Base-by-base conservation (phyloP, 92 coral and sea anemone species). In the Parazoanthus swiftii region DNA sequence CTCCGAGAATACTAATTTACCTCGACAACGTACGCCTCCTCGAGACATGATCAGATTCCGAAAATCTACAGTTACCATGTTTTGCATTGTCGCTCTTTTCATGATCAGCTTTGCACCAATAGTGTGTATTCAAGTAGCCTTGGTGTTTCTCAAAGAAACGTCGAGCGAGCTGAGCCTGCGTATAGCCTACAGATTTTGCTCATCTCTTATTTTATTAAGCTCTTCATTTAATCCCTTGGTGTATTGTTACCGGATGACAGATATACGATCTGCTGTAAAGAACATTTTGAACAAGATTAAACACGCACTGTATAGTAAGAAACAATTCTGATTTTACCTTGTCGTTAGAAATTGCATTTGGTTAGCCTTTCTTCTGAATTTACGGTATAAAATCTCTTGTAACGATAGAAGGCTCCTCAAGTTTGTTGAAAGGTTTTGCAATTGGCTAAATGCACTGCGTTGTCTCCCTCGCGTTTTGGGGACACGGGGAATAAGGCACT, bases 191-290 rank as follows among this genome's bases (percentile, higher is more conserved):
- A 42, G 80, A 39, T 76, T 37, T 33, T 37, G 80, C 10, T 76
- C 80, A 37, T 37, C 54, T 76, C 0, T 37, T 10, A 21, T 39
- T 38, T 18, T 42, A 76, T 54, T 76, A 25, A 76, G 80, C n/a
- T 76, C 80, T 0, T 39, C 80, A n/a, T 5, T 76, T 18, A 76
- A 42, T 37, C 80, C 80, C 42, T 8, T 76, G 11, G 51, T 42
- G 48, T 76, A 76, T 37, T 76, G 80, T 39, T 76, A 76, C 23
- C 80, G 80, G 26, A 76, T 76, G 80, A 76, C 80, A 8, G 80
- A 76, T 36, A 25, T 76, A 76, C 80, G 80, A 0, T 15, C 39
- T 4, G 80, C 80, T 76, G 54, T 76, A 38, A 76, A 18, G 80
- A 76, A 76, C 48, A 39, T 76, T 20, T 76, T 76, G 35, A 37